Evolutionary conservation across 1,140 invertebrate genomes (phyloP).

Genomic region (Akabosia matsudoensis): DNA sequence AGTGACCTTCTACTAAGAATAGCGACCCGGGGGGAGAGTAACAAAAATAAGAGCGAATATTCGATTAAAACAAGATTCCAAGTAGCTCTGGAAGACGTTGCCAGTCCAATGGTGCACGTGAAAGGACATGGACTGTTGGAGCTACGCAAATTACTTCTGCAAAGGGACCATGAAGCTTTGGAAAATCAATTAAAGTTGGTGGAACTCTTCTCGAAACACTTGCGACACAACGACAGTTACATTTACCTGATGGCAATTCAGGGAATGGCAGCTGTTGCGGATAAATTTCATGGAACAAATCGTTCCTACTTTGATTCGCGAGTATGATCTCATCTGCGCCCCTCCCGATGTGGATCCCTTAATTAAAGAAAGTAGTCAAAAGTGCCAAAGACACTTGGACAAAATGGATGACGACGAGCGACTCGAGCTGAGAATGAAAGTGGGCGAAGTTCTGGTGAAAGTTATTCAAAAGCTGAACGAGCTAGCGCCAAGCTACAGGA

Average conservation of each 20-base stretch:
- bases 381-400: neutral
- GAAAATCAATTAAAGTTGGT: constrained; percentile 65
- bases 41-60: neutral
- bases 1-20: constrained; percentile 39
- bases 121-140: constrained; percentile 73
- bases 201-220: constrained; percentile 68
- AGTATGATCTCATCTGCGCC: constrained; percentile 35
- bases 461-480: constrained; percentile 69
- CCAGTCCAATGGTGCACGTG: constrained; percentile 71
- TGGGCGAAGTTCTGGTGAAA: constrained; percentile 77
- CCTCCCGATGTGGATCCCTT: too few relatives aligned
- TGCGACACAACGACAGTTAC: constrained; percentile 76
- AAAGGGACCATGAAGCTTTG: constrained; percentile 61
- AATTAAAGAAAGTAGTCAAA: neutral
- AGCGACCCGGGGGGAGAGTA: constrained; percentile 20
- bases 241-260: constrained; percentile 76
- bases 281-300: constrained; percentile 30
- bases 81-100: constrained; percentile 64
- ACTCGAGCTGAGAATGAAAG: constrained; percentile 68
- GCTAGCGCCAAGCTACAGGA: constrained; percentile 67
- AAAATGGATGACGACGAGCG: constrained; percentile 51
- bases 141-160: constrained; percentile 68
- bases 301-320: constrained; percentile 26
- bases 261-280: constrained; percentile 64
- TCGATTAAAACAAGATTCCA: constrained; percentile 52